Evolutionary conservation across 1,140 invertebrate genomes (phyloP), one percentile per base, ranked within the genome.

Genomic region (Aphaenogaster rudis): DNA sequence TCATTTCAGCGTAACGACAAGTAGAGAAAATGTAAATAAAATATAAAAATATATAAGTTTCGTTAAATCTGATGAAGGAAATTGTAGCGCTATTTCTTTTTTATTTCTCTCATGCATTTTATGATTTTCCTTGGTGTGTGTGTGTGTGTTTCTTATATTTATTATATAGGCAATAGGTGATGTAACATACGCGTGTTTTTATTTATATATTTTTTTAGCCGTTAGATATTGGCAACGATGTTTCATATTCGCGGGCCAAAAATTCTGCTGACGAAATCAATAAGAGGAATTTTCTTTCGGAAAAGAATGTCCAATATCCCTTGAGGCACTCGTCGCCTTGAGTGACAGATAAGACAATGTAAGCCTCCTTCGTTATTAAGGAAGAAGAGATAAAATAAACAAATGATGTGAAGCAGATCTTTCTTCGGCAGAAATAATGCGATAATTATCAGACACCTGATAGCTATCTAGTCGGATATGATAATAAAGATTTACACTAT

Each of bases 221-320:
- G 0, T 2, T 6, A n/a, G 17, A 2, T 21, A 42, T 57, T 57
- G n/a, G 3, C 33, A 28, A 59, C 17, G 0, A 77, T 42, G 45
- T 45, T 17, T 69, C 2, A 33, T 39, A 66, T 67, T 39, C 6
- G 8, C 21, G 28, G 0, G 13, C 5, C 9, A n/a, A 45, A 48
- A 81, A 57, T 11, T 54, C 13, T n/a, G 52, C 28, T 39, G 8
- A 15, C 33, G 4, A 54, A 81, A 57, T 71, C 36, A 33, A 71
- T 59, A 52, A 66, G 3, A 13, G 5, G 28, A 57, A 33, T 21
- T 36, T 57, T 8, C 17, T 59, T 57, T 71, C 2, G 21, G 15
- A 42, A 39, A 33, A 21, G 13, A 42, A 80, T 48, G 54, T 81
- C 15, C 39, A 71, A 81, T 81, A 81, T 71, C 42, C 21, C 52